Evolutionary conservation across 2,888 invertebrate genomes (phyloP), one percentile per base, ranked within the genome.

Genomic region (Agrotis segetum): DNA sequence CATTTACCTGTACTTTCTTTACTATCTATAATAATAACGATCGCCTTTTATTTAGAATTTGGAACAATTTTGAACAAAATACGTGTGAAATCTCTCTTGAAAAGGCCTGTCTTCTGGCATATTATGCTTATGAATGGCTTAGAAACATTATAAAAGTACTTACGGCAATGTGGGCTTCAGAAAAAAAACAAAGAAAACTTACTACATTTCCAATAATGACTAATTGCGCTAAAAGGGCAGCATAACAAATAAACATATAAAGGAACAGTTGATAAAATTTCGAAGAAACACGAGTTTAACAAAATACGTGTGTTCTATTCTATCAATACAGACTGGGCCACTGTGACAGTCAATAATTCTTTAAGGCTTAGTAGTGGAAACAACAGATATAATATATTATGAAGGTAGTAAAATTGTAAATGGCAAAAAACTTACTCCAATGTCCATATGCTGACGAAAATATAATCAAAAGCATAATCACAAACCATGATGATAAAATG

Each of bases 231-330:
- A 84, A 16, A 0, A 76, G 0, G 0, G 34, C 3, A 1, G 19
- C 81, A 76, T n/a, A 63, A 24, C 24, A 76, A 44, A 82, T 84
- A 63, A 81, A 81, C n/a, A 68, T n/a, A 24, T 82, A 40, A 34
- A 79, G 65, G 21, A 65, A 63, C 11, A 79, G 7, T 56, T 82
- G 67, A 34, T 52, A 73, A 40, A 40, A 40, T 40, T 40, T 40
- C 40, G 40, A 40, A 40, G 1, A 40, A 40, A 40, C 40, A 40
- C 40, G 40, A 40, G 11, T 11, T 40, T 2, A 40, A 40, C 40
- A 40, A 40, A 40, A 11, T 40, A 40, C 34, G 34, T 7, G 40
- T 34, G 34, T 34, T 40, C 40, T 40, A 7, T 34, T 40, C 40
- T 40, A 7, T 40, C 9, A 11, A 40, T 2, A 9, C 40, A 2